phyloP scores from a whole-genome alignment of 2,113 vertebrate species.

The Centrocercus urophasianus region DNA sequence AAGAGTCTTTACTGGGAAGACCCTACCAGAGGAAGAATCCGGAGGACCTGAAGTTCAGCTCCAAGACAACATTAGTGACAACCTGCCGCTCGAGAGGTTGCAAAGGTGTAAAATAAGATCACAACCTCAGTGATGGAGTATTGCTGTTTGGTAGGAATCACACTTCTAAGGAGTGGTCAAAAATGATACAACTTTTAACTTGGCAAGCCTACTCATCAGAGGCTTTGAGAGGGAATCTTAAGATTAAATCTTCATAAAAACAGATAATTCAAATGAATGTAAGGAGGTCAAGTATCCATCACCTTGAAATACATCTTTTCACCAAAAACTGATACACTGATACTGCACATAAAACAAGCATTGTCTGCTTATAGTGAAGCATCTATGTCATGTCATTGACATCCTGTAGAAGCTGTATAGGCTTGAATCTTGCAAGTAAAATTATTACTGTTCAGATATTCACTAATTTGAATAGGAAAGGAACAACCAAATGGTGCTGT shows the following conservation, averaged over 20 bases:
- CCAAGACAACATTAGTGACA: no score
- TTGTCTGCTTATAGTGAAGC: background rate
- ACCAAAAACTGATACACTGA: background rate
- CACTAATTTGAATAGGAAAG: background rate
- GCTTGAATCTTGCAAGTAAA: background rate
- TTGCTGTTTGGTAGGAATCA: background rate
- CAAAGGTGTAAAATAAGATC: background rate
- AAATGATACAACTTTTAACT: background rate
- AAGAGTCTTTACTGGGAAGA: background rate
- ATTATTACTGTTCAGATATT: background rate
- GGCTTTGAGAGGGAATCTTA: background rate
- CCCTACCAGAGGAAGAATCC: background rate
- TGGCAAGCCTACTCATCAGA: fast-evolving
- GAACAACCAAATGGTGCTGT: background rate
- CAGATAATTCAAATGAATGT: background rate
- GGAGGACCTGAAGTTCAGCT: background rate
- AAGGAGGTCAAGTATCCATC: background rate
- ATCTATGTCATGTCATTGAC: background rate
- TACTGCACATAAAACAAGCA: background rate
- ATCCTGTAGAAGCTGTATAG: background rate
- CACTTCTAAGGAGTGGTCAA: background rate
- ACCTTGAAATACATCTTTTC: background rate
- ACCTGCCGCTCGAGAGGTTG: fast-evolving
- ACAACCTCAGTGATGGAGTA: background rate
- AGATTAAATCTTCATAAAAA: background rate